Conservation (phyloP, 2,113 vertebrate species). For the Phylloscopus trochiloides region DNA sequence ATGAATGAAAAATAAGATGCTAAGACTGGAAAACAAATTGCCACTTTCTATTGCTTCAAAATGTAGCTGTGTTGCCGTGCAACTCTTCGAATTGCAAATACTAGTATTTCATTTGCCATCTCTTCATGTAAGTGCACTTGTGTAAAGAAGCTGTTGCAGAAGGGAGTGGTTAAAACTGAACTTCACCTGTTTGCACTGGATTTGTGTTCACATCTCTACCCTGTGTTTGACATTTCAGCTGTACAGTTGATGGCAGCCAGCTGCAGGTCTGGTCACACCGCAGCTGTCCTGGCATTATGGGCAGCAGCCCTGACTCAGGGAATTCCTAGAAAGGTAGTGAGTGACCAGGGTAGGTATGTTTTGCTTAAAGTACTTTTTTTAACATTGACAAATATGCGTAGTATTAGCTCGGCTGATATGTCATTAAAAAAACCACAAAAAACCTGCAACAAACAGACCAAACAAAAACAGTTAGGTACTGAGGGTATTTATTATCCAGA, state of each 20-base stretch:
- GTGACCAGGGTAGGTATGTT: not conserved
- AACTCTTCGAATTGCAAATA: not conserved
- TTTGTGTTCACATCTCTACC: not conserved
- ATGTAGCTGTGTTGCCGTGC: not conserved
- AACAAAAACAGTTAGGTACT: not conserved
- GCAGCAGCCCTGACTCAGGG: not conserved
- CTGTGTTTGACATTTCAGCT: not conserved
- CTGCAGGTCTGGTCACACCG: not conserved
- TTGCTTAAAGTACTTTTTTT: not conserved
- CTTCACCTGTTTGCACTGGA: not conserved
- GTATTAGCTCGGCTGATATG: not conserved
- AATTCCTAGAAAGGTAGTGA: not conserved
- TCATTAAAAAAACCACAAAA: not conserved
- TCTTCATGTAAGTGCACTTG: not conserved
- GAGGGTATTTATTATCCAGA: not conserved
- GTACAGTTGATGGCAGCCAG: not conserved
- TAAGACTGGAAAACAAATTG: not conserved
- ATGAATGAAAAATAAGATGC: not conserved
- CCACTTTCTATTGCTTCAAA: not conserved
- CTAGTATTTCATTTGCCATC: not conserved
- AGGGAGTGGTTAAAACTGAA: not conserved
- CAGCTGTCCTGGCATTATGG: fast-evolving
- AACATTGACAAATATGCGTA: not conserved
- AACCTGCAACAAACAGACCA: not conserved
- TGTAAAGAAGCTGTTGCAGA: not conserved